Percentiles rank a stretch among this genome's conserved stretches.
Evolutionary conservation across 2,797 vertebrate species (phyloP).

Genomic region (Myiotriccus ornatus): DNA sequence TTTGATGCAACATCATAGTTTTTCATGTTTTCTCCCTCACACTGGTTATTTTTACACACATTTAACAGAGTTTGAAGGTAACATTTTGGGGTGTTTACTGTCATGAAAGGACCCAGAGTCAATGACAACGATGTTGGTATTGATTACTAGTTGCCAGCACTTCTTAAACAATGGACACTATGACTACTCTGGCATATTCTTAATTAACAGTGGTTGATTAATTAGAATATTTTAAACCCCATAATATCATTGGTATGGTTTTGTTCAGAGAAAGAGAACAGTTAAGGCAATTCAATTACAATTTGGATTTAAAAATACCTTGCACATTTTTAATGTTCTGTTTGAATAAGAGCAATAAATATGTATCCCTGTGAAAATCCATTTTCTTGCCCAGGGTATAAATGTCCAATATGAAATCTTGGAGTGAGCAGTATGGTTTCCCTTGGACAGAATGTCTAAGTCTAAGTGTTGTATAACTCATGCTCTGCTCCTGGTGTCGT

Average conservation of each 20-base stretch:
- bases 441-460: conserved; percentile 25
- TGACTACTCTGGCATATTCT: not conserved
- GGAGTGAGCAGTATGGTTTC: conserved; percentile 39
- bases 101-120: not conserved
- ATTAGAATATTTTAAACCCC: not conserved
- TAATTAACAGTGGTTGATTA: not conserved
- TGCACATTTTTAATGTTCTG: not conserved
- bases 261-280: not conserved
- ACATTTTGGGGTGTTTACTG: rapidly evolving
- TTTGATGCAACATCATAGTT: not conserved
- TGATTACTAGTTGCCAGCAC: not conserved
- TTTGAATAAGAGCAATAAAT: conserved; percentile 21
- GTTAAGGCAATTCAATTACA: not conserved
- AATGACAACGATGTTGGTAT: rapidly evolving
- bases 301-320: conserved; percentile 36
- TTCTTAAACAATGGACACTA: not conserved
- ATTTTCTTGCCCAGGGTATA: conserved; percentile 24
- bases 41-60: not conserved
- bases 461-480: conserved; percentile 67
- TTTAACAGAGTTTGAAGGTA: not conserved
- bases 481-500: conserved; percentile 50
- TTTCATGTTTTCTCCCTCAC: not conserved
- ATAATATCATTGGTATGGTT: not conserved
- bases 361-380: conserved; percentile 7
- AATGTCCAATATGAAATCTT: conserved; percentile 46